Conservation (phyloP, 1,140 invertebrate genomes). For the Oncopeltus fasciatus region DNA sequence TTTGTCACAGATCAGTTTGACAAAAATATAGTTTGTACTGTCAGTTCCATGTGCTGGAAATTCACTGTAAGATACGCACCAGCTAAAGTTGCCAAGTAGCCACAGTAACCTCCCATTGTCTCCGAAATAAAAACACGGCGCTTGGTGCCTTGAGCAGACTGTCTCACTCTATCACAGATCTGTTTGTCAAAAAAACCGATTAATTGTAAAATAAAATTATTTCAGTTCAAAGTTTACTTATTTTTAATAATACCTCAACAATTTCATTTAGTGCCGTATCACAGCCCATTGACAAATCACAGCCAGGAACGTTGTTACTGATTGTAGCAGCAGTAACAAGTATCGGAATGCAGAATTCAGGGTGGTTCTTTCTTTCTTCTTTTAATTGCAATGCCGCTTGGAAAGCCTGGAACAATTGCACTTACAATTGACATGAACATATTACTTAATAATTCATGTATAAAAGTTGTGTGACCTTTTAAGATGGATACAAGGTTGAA, state of each 20-base stretch:
- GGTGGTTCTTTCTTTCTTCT: slow-evolving; percentile 58
- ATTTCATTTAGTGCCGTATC: slow-evolving; percentile 99
- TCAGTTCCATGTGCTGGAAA: not conserved
- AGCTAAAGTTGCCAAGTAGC: slow-evolving; percentile 89
- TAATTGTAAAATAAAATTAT: not conserved
- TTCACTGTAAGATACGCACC: slow-evolving; percentile 34
- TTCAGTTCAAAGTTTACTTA: too few species aligned
- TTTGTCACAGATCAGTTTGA: not conserved
- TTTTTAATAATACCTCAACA: slow-evolving; percentile 81
- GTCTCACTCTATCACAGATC: slow-evolving; percentile 92
- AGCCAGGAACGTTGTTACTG: slow-evolving; percentile 85
- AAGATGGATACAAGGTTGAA: too few species aligned
- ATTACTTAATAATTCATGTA: too few species aligned
- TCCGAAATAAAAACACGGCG: slow-evolving; percentile 93
- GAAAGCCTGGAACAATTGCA: slow-evolving; percentile 60
- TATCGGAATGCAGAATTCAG: slow-evolving; percentile 87
- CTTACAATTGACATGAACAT: not conserved
- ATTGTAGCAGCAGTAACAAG: slow-evolving; percentile 96
- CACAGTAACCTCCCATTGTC: slow-evolving; percentile 98
- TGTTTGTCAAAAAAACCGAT: slow-evolving; percentile 24
- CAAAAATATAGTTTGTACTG: not conserved
- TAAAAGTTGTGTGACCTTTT: too few species aligned
- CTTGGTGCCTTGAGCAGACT: slow-evolving; percentile 88
- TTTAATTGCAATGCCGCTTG: slow-evolving; percentile 71
- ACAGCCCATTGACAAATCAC: slow-evolving; percentile 92